Evolutionary conservation across 2,797 vertebrate genomes (phyloP), one percentile per base, ranked within the genome.

Genomic region (Pangasius krempfi): DNA sequence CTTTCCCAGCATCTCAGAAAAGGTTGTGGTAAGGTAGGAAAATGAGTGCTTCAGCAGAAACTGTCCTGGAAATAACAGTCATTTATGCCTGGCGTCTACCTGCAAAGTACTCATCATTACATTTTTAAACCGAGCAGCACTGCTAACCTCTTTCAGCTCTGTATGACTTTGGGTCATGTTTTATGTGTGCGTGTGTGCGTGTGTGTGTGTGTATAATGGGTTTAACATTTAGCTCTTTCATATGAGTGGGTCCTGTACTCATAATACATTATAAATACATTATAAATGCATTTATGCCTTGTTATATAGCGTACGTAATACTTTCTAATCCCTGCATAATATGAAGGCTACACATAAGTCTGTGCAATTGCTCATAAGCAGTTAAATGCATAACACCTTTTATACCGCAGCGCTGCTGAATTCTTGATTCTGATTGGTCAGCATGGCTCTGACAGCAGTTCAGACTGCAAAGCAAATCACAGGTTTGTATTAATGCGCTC

Each of bases 61-160:
- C n/a, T 6, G 62, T 54, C 54, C 83, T 56, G 84, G 50, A 85
- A 85, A 85, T 85, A 85, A 85, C 47, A 84, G 80, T 82, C 37
- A 82, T 82, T 25, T 44, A 8, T 0, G 33, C 13, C 56, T 44
- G 13, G 27, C 14, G 44, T 68, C 62, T 30, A 66, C 25, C 58
- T 47, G 82, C 25, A 30, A 84, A 50, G 44, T 66, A 27, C 60
- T 66, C 13, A 33, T 84, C 27, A 33, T 66, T 50, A 30, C 4
- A 68, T 68, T 84, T 44, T 84, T 52, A 83, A 83, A 83, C 60
- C 2, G 4, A 70, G 83, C 47, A 70, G 44, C n/a, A 52, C 44
- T 54, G 50, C 66, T 70, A 70, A 56, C 62, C 64, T 85, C 33
- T 72, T 58, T 85, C 6, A 56, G 50, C 66, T 44, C 30, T 37